Evolutionary conservation across 2,113 vertebrate genomes (phyloP).

Genomic region (Hemiprocne comata): DNA sequence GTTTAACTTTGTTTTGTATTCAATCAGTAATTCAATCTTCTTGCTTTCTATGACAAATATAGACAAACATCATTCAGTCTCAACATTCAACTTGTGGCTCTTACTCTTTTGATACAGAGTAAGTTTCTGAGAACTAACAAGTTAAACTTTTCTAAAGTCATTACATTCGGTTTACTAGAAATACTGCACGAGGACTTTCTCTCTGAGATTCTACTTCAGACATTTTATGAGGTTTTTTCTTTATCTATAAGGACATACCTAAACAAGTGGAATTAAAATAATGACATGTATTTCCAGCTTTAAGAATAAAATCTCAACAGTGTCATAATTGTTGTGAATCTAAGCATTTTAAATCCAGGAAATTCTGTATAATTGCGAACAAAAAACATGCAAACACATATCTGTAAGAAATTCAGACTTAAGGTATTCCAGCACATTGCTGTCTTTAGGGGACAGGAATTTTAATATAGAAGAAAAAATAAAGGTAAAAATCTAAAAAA

Average conservation of each 20-base stretch:
- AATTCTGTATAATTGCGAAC: background rate
- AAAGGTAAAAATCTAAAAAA: background rate
- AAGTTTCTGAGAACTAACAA: background rate
- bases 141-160: background rate
- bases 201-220: background rate
- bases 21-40: background rate
- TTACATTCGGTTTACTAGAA: background rate
- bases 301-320: background rate
- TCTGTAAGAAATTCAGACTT: background rate
- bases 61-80: background rate
- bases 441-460: background rate
- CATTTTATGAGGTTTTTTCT: fast-evolving
- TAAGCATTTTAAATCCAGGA: background rate
- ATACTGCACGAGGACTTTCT: background rate
- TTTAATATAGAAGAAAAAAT: background rate
- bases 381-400: background rate
- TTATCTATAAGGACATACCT: background rate
- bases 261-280: background rate
- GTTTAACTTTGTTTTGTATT: background rate
- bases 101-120: background rate
- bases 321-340: background rate
- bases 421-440: background rate
- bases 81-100: background rate
- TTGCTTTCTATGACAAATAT: background rate
- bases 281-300: background rate